These are phyloP conservation scores for Cotesia congregata DNA, from an alignment of 2,888 invertebrate genomes.

Conservation along the genomic window DNA sequence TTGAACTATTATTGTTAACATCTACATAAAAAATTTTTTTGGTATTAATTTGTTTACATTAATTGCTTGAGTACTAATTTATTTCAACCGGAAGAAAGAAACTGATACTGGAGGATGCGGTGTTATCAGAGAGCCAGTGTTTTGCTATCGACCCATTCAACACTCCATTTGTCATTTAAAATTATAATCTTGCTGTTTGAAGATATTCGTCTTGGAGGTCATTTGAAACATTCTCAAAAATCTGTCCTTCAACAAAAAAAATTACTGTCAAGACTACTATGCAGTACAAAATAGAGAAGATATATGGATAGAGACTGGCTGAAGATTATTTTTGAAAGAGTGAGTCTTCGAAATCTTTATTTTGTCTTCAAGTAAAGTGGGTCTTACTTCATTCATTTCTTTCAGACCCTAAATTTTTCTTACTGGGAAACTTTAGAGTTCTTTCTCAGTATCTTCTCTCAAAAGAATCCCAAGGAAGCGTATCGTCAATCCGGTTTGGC, in stretches of 20 bases:
- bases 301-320: neutral
- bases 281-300: neutral
- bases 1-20: no score
- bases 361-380: neutral
- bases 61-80: neutral
- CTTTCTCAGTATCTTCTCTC: slow-evolving; percentile 39
- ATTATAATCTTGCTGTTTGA: neutral
- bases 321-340: neutral
- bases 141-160: neutral
- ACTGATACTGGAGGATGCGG: slow-evolving; percentile 55
- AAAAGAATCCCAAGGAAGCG: slow-evolving; percentile 32
- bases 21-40: no score
- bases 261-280: neutral
- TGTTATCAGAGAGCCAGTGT: slow-evolving; percentile 26
- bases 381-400: slow-evolving; percentile 46
- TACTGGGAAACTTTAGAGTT: slow-evolving; percentile 17
- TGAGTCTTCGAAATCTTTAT: neutral
- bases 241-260: neutral
- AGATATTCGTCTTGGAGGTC: neutral
- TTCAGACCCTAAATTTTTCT: neutral
- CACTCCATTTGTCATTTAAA: neutral
- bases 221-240: neutral
- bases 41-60: no score
- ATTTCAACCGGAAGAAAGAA: slow-evolving; percentile 52
- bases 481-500: slow-evolving; percentile 51